Evolutionary conservation across 2,113 vertebrate species (phyloP).

Genomic region (Machaerirhynchus nigripectus): DNA sequence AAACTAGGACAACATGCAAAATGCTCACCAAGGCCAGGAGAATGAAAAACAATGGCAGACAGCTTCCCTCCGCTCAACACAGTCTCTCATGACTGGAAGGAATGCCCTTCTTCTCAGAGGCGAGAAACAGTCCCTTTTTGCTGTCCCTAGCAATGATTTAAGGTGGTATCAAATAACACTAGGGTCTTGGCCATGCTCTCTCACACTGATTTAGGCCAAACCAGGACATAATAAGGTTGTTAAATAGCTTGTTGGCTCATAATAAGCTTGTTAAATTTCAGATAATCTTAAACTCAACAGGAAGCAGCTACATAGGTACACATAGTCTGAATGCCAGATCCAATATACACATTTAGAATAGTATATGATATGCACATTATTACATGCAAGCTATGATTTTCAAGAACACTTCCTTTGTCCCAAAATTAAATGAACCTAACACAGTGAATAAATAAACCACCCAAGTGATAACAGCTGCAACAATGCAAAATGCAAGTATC

Average conservation of each 20-base stretch:
- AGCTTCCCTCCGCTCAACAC: background rate
- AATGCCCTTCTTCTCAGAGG: background rate
- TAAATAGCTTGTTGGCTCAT: no score
- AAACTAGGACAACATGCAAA: background rate
- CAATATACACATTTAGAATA: background rate
- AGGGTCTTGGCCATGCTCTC: background rate
- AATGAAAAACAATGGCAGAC: background rate
- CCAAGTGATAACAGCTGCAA: background rate
- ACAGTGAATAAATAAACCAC: background rate
- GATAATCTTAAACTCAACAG: background rate
- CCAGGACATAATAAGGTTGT: background rate
- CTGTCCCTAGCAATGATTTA: background rate
- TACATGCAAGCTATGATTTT: background rate
- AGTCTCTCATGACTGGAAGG: background rate
- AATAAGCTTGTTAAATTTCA: background rate
- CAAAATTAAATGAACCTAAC: background rate
- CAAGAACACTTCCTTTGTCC: background rate
- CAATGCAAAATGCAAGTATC: background rate
- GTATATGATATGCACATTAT: background rate
- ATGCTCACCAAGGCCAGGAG: background rate
- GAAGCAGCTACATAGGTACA: background rate
- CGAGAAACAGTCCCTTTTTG: background rate
- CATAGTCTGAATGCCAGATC: background rate
- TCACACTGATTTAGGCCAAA: background rate
- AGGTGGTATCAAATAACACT: background rate